These are phyloP conservation scores for Sphaeridia pumilis DNA, from an alignment of 2,888 invertebrate species.

Conservation along the genomic window DNA sequence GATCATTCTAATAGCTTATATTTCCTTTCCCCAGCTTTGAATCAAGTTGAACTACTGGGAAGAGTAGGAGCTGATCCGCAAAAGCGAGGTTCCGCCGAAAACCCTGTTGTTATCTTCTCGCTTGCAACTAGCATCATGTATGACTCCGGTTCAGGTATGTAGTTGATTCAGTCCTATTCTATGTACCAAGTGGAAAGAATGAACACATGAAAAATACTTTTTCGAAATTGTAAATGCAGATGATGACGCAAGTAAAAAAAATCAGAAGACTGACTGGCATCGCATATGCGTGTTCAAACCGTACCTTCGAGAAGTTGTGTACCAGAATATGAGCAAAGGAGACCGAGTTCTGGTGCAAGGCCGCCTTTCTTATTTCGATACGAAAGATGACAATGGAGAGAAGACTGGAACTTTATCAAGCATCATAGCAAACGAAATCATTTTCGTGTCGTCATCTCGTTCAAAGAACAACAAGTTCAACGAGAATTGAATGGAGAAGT, in stretches of 20 bases:
- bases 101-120: constrained; percentile 79
- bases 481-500: too few species aligned
- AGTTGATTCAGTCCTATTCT: too few species aligned
- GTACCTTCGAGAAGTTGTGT: constrained; percentile 62
- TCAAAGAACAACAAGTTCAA: too few species aligned
- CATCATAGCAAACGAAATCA: constrained; percentile 74
- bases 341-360: constrained; percentile 72
- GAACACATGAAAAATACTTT: too few species aligned
- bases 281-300: constrained; percentile 76
- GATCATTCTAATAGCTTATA: too few species aligned
- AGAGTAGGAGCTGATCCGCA: constrained; percentile 82
- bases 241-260: background rate
- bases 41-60: constrained; percentile 72
- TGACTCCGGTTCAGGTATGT: constrained; percentile 46
- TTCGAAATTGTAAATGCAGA: background rate
- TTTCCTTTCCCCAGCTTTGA: too few species aligned
- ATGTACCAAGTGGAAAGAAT: background rate
- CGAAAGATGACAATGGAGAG: constrained; percentile 64
- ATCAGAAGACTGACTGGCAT: constrained; percentile 80
- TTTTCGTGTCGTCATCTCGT: constrained; percentile 53
- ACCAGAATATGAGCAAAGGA: constrained; percentile 71
- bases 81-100: constrained; percentile 63
- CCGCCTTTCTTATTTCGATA: constrained; percentile 70
- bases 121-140: constrained; percentile 80
- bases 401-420: constrained; percentile 55